Base-by-base conservation (phyloP, 2,888 invertebrate species). In the Hyposoter dolosus region DNA sequence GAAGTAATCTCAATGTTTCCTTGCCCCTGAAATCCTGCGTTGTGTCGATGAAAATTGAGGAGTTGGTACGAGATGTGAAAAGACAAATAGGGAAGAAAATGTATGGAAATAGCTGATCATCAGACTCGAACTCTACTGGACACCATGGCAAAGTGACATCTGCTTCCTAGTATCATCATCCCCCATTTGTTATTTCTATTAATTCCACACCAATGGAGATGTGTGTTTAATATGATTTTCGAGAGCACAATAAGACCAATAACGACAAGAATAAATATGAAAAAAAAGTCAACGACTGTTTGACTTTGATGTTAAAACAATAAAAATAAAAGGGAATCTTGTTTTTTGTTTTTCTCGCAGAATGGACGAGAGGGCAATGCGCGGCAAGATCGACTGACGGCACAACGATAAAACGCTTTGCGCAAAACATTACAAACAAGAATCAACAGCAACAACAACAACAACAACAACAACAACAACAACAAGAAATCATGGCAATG, bases 281-380 rank as follows among this genome's bases (percentile, higher is more conserved):
- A 28, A 28, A 63, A 28, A 28, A 66, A 77, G 3, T 28, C 4
- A 60, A 5, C 2, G 1, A 40, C 0, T 40, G 40, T 40, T 40
- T 40, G 40, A 40, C 9, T 40, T 40, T 40, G 40, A 28, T 35
- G 35, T 35, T 35, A 35, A 40, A 1, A 40, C 40, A 40, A 40
- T 40, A 10, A 9, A 40, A 40, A 40, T 40, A 40, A 40, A 40
- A 9, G 40, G 40, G 9, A 1, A 45, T 32, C n/a, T 47, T 71
- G 17, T 77, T 32, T 78, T 71, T 15, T 75, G 47, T 76, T 56
- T n/a, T 75, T 71, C 82, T 87, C 77, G 63, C 88, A 94, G 94
- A 92, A 93, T 93, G 94, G 93, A 93, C 93, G 94, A 94, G 93
- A 91, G 92, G 94, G 93, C 93, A 92, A 91, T 93, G 90, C 91